Evolutionary conservation across 2,113 vertebrate genomes (phyloP), one percentile per base, ranked within the genome.

Genomic region (Triplophysa dalaica): DNA sequence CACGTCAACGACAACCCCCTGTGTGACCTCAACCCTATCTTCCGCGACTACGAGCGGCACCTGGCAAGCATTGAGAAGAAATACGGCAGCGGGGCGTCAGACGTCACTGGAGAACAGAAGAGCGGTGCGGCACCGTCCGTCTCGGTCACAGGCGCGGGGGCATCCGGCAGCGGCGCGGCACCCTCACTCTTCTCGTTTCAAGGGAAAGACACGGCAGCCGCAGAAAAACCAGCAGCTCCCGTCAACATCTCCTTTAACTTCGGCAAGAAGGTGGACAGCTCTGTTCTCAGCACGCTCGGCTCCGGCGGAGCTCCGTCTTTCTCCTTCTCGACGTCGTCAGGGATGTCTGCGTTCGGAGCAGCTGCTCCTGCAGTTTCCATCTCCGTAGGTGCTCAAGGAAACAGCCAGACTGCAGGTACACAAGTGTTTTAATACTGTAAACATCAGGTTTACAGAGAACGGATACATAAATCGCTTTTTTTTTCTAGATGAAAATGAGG

Each of bases 21-120:
- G 0, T 99, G 98, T 2, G 97, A 99, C 81, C 94, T 99, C 64
- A 96, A 89, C 0, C 98, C 98, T 4, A 96, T 99, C 91, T 99
- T 99, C 70, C 94, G 87, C 62, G 97, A 99, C 89, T 99, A 99
- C 0, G 96, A 97, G 92, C 92, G 88, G 1, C 93, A 99, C 78
- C 81, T 99, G 78, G 90, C 92, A 0, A 90, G 87, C 72, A 98
- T 99, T 1, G 97, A 98, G 79, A 91, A 89, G 86, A 94, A 95
- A 21, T 94, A 92, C 0, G 95, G 90, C 0, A 62, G 56, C 13
- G 7, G 87, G 0, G 69, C 58, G 4, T 52, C 24, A 16, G 81
- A 58, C 38, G 82, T 0, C 76, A 60, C 0, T 48, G 89, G 17
- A 74, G 45, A 38, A 29, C 76, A 50, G 72, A 41, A 13, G 22